Percentiles rank a stretch among this genome's conserved stretches.
Conservation (phyloP, 1,140 invertebrate species). For the Drosophila sproati region DNA sequence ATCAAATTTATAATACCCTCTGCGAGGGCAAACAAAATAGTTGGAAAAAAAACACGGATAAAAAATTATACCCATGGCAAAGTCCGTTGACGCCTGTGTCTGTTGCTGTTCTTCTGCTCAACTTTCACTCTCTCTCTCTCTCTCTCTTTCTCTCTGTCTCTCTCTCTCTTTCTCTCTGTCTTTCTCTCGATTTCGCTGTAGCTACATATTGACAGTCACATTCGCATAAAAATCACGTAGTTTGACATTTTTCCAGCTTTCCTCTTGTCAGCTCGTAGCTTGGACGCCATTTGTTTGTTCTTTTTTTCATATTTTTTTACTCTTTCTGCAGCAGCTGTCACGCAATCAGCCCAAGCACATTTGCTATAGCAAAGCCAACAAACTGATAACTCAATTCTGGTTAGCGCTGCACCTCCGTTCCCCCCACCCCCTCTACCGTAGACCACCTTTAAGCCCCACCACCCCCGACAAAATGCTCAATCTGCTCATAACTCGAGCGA, state of each 20-base stretch:
- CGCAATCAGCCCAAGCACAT: conserved; percentile 72
- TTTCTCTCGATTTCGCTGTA: conserved; percentile 41
- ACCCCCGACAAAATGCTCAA: conserved; percentile 15
- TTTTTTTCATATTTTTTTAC: conserved; percentile 6
- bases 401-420: conserved; percentile 44
- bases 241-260: conserved; percentile 73
- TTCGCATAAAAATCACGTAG: conserved; percentile 82
- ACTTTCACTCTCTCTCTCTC: neutral
- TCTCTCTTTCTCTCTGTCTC: neutral
- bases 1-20: neutral
- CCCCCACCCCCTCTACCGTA: neutral
- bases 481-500: conserved; percentile 37
- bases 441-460: neutral
- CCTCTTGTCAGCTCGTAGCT: conserved; percentile 63
- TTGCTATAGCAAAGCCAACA: conserved; percentile 66
- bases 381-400: conserved; percentile 82
- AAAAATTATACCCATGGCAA: conserved; percentile 11
- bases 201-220: conserved; percentile 69
- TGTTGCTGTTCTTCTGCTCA: neutral
- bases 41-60: neutral
- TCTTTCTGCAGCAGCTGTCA: conserved; percentile 64
- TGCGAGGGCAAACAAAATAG: neutral
- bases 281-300: conserved; percentile 23
- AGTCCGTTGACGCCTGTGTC: neutral
- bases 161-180: neutral